These are phyloP conservation scores for Tetramorium parvispinum DNA, from an alignment of 1,140 invertebrate species.

Conservation along the genomic window DNA sequence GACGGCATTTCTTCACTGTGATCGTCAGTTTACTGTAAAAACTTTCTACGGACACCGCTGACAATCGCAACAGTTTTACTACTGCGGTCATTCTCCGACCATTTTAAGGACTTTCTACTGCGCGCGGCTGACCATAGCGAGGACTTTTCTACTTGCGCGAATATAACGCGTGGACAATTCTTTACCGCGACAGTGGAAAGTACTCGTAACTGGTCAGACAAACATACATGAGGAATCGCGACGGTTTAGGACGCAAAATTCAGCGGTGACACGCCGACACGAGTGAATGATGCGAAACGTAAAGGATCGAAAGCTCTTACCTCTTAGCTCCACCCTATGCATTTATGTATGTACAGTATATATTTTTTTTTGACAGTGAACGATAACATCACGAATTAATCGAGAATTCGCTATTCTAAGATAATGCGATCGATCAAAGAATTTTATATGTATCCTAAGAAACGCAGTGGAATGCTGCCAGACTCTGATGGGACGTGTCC, in stretches of 20 bases:
- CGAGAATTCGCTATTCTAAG: not conserved
- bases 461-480: constrained; percentile 11
- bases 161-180: not conserved
- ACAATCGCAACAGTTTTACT: not conserved
- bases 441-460: not conserved
- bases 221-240: not conserved
- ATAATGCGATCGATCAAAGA: not conserved
- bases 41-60: not conserved
- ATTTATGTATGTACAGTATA: not conserved
- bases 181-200: not conserved
- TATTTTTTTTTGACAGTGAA: not conserved
- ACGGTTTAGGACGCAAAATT: not conserved
- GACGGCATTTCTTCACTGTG: not conserved
- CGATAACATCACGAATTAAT: not conserved
- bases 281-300: constrained; percentile 1
- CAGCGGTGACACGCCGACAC: constrained; percentile 1
- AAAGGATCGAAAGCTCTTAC: constrained; percentile 45
- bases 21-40: not conserved
- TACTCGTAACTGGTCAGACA: not conserved
- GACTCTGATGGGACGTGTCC: not conserved
- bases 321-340: constrained; percentile 38
- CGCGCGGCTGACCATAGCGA: not conserved
- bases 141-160: not conserved
- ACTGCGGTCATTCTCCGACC: not conserved
- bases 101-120: not conserved